These are phyloP conservation scores for Sclerurus mexicanus DNA, from an alignment of 2,113 vertebrate genomes.

Conservation along the genomic window DNA sequence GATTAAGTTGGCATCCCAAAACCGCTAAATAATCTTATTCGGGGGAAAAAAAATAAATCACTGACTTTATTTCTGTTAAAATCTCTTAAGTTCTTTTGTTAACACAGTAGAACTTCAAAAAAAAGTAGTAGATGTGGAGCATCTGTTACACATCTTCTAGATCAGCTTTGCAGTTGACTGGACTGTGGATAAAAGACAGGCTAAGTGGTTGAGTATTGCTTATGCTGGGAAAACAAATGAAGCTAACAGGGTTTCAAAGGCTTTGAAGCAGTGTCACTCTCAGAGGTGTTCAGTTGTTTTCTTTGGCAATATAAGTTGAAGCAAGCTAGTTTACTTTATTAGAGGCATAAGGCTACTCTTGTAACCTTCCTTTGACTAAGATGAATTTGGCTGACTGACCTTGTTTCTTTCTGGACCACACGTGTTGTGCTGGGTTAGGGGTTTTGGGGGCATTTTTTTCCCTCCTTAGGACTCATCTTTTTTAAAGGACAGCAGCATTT, in stretches of 20 bases:
- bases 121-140: background rate
- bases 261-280: constrained; percentile 45
- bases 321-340: constrained; percentile 54
- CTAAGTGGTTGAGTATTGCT: constrained; percentile 59
- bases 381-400: constrained; percentile 50
- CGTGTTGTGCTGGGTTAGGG: background rate
- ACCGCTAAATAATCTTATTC: background rate
- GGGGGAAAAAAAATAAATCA: background rate
- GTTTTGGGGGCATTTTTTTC: background rate
- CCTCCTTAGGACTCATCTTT: background rate
- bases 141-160: constrained; percentile 56
- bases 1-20: background rate
- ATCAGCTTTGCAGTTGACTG: constrained; percentile 50
- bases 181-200: constrained; percentile 30
- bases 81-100: background rate
- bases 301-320: constrained; percentile 48
- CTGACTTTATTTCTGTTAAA: background rate
- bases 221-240: constrained; percentile 60
- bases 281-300: constrained; percentile 58
- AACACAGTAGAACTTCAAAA: background rate
- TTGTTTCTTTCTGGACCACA: constrained; percentile 32
- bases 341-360: constrained; percentile 40
- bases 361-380: constrained; percentile 46
- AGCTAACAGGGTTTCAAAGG: constrained; percentile 53
- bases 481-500: background rate